A percentile compares a stretch with the other conserved stretches of the same genome.
Evolutionary conservation across 2,113 vertebrate genomes (phyloP).

Genomic region (Elachura formosa): DNA sequence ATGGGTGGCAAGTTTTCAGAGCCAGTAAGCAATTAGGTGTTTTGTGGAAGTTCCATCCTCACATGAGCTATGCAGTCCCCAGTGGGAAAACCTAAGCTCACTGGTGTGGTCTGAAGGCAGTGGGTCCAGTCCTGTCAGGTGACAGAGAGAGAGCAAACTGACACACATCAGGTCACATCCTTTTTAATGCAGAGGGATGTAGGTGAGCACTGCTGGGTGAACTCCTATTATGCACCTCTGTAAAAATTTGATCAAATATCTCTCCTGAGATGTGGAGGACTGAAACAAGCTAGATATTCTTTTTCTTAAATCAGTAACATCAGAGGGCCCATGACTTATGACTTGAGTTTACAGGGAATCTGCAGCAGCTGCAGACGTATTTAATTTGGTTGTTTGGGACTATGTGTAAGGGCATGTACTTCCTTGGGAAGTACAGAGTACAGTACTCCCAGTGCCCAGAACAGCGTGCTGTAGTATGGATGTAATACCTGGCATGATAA

Average conservation of each 20-base stretch:
- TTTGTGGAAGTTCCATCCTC: neutral
- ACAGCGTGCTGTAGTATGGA: neutral
- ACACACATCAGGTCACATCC: fast-evolving
- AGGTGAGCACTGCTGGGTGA: neutral
- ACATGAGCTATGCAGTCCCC: neutral
- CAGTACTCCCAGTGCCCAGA: neutral
- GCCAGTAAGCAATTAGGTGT: neutral
- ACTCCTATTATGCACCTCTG: fast-evolving
- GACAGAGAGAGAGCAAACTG: neutral
- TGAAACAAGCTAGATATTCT: neutral
- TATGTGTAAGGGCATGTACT: neutral
- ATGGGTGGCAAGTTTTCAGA: neutral
- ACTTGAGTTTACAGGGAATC: neutral
- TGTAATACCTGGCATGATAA: neutral
- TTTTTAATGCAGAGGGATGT: neutral
- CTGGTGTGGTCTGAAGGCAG: neutral
- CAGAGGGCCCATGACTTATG: neutral
- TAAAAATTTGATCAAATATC: neutral
- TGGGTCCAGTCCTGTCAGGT: neutral
- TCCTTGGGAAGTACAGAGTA: no score
- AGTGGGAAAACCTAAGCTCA: neutral
- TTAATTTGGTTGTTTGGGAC: neutral
- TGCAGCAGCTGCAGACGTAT: neutral
- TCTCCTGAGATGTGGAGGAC: neutral
- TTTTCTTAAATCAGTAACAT: neutral